Evolutionary conservation across 2,888 invertebrate genomes (phyloP).

Genomic region (Plebejus melissa): DNA sequence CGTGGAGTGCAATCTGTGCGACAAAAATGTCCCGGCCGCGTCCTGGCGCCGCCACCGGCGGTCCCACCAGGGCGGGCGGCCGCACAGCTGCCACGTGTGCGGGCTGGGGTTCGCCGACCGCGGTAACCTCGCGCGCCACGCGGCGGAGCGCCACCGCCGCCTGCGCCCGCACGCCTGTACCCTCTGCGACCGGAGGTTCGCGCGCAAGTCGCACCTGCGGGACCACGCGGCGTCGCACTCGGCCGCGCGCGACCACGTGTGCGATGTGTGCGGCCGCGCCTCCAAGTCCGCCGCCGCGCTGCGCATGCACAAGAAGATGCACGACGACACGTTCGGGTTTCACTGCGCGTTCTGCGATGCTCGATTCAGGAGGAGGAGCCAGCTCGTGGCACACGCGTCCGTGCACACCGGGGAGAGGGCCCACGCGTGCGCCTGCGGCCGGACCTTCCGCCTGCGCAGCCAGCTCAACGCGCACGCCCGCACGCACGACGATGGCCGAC

Average conservation of each 20-base stretch:
- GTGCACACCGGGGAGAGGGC: slow-evolving; percentile 79
- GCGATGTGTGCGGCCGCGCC: slow-evolving; percentile 74
- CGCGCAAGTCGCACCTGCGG: slow-evolving; percentile 64
- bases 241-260: slow-evolving; percentile 64
- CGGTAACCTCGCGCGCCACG: slow-evolving; percentile 74
- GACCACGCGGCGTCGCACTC: slow-evolving; percentile 75
- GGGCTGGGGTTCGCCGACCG: slow-evolving; percentile 69
- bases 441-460: slow-evolving; percentile 65
- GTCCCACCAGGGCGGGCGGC: slow-evolving; percentile 58
- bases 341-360: slow-evolving; percentile 74
- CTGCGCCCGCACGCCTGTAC: slow-evolving; percentile 71
- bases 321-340: slow-evolving; percentile 54
- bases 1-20: slow-evolving; percentile 59
- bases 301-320: slow-evolving; percentile 66
- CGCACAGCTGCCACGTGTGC: slow-evolving; percentile 74
- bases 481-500: slow-evolving; percentile 37
- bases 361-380: slow-evolving; percentile 72
- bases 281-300: slow-evolving; percentile 75
- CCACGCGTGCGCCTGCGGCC: slow-evolving; percentile 73
- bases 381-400: slow-evolving; percentile 73
- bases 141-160: slow-evolving; percentile 64
- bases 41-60: slow-evolving; percentile 69
- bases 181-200: slow-evolving; percentile 67
- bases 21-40: slow-evolving; percentile 46
- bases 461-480: slow-evolving; percentile 50